Conservation (phyloP, 2,797 vertebrate genomes). For the Carduelis carduelis region DNA sequence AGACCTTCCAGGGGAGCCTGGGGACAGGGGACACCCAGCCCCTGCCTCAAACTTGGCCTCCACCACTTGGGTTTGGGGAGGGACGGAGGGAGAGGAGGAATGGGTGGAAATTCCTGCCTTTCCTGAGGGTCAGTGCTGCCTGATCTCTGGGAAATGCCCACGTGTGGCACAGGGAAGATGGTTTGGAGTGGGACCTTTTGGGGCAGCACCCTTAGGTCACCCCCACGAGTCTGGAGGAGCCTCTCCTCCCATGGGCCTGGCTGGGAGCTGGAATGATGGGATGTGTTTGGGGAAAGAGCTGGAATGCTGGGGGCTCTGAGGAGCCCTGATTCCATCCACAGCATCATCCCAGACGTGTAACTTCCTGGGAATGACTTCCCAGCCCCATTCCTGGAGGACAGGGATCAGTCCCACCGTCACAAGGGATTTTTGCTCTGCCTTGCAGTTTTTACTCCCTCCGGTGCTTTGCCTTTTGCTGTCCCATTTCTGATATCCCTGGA, state of each 20-base stretch:
- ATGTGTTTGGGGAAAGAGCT: neutral
- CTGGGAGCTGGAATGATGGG: neutral
- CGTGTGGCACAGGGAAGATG: accelerated
- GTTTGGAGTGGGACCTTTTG: neutral
- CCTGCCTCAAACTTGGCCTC: neutral
- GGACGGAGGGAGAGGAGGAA: accelerated
- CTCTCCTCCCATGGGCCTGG: neutral
- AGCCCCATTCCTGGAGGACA: neutral
- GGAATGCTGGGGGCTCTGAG: neutral
- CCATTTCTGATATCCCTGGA: too few relatives aligned
- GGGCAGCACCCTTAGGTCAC: neutral
- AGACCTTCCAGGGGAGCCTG: neutral
- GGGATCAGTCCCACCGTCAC: accelerated
- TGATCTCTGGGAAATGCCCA: neutral
- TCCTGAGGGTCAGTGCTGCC: neutral
- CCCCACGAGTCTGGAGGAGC: neutral
- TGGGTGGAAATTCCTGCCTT: neutral
- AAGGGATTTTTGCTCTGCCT: neutral
- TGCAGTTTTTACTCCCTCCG: neutral
- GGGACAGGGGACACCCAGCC: neutral
- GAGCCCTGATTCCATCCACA: neutral
- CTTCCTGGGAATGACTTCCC: neutral
- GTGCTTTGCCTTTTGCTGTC: neutral
- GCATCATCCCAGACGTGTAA: accelerated
- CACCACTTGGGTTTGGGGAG: neutral